Percentiles rank a stretch among this genome's conserved stretches.
phyloP scores from a whole-genome alignment of 2,797 vertebrate genomes.

The Myotis planiceps region DNA sequence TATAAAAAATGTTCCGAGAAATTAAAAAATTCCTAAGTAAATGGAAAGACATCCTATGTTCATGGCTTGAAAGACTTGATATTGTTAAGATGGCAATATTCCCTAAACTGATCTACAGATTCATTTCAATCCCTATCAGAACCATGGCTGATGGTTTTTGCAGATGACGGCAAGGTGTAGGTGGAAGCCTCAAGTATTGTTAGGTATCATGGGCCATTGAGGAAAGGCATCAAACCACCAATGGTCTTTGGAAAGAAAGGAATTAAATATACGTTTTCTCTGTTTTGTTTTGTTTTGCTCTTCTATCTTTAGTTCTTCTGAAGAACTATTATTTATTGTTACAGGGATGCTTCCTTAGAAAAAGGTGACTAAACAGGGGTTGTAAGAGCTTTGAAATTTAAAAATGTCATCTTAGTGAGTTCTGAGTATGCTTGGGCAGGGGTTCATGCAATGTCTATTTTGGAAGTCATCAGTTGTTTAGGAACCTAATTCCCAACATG shows the following conservation, averaged over 20 bases:
- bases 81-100: neutral
- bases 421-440: slow-evolving; percentile 86
- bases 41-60: neutral
- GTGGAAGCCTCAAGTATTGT: slow-evolving; percentile 56
- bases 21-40: neutral
- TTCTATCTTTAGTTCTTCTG: slow-evolving; percentile 87
- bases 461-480: slow-evolving; percentile 91
- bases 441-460: slow-evolving; percentile 86
- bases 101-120: neutral
- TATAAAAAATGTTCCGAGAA: neutral
- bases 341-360: slow-evolving; percentile 90
- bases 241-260: slow-evolving; percentile 89
- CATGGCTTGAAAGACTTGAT: neutral
- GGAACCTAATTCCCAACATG: slow-evolving; percentile 90
- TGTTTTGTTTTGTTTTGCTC: slow-evolving; percentile 86
- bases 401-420: slow-evolving; percentile 87
- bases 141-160: neutral
- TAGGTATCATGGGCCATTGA: slow-evolving; percentile 69
- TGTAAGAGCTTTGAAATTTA: slow-evolving; percentile 87
- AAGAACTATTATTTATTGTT: slow-evolving; percentile 94
- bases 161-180: neutral
- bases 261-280: slow-evolving; percentile 90
- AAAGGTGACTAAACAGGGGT: slow-evolving; percentile 90
- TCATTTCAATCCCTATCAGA: neutral
- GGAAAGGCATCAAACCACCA: slow-evolving; percentile 77